Evolutionary conservation across 2,797 vertebrate species (phyloP).

Genomic region (Ficedula albicollis): DNA sequence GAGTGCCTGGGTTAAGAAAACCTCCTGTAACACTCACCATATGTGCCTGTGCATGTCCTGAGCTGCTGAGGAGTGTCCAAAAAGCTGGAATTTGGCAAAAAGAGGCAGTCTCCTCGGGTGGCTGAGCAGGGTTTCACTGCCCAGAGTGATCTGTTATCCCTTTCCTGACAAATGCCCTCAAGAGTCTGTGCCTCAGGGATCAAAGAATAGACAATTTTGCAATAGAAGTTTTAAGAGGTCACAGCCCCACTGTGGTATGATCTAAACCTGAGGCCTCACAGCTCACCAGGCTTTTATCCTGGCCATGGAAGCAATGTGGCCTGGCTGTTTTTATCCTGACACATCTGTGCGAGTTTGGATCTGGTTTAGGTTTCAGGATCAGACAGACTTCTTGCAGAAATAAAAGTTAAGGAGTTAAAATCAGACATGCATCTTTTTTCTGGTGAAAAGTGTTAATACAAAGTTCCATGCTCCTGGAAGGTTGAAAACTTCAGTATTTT

Average conservation of each 20-base stretch:
- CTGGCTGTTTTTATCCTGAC: background rate
- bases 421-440: background rate
- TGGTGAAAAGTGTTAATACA: background rate
- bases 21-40: background rate
- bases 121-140: background rate
- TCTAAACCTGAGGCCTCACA: background rate
- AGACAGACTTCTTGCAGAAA: background rate
- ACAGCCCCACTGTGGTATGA: background rate
- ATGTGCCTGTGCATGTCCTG: background rate
- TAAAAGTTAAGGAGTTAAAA: background rate
- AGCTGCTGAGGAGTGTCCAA: background rate
- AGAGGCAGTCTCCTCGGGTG: background rate
- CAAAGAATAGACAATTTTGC: background rate
- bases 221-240: background rate
- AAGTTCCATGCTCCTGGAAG: background rate
- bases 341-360: background rate
- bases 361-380: background rate
- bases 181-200: background rate
- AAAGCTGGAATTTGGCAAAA: conserved; percentile 17
- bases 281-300: background rate
- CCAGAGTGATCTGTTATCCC: background rate
- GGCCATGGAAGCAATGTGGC: background rate
- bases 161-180: background rate
- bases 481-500: background rate
- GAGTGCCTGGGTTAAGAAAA: conserved; percentile 11